Base-by-base conservation (phyloP, 2,888 invertebrate species). In the Thelaira solivaga region DNA sequence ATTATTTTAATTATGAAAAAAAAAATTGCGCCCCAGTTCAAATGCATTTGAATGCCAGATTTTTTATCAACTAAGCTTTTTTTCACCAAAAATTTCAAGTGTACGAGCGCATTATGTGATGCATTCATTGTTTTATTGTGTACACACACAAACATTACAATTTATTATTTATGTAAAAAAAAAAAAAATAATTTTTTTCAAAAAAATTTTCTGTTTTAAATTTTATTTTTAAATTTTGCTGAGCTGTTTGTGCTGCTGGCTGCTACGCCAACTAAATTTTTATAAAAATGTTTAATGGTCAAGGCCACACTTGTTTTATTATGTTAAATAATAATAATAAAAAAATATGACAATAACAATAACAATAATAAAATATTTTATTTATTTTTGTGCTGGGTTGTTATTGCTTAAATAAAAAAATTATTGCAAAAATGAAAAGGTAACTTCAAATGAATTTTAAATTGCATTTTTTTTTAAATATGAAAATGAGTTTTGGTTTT, bases 201-300 rank as follows among this genome's bases (percentile, higher is more conserved):
- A 31, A 29, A 10, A 16, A 11, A 45, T 43, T 20, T 22, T 51
- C 11, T 43, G 16, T 45, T 16, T 22, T 7, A 26, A 26, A 26
- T 61, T 61, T 62, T 62, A 6, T 29, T 29, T 62, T 13, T 34
- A 16, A 43, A 51, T 34, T 59, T 59, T 61, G 59, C 59, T 69
- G 59, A 59, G 47, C 39, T 29, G 20, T 22, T n/a, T n/a, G 57
- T 22, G 49, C 41, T 68, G 57, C 39, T 59, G 49, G 57, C 39
- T 59, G 49, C 29, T 29, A 39, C 39, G 49, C 59, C 22, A 69
- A 39, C 49, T 45, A 51, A 24, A 2, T n/a, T 24, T 59, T 13
- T 47, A 11, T 49, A 29, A n/a, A n/a, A 61, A 41, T 65, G 22
- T 64, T 78, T 74, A 78, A 74, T 71, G 78, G 74, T 78, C 78